A percentile compares a stretch with the other conserved stretches of the same genome.
These are phyloP conservation scores for Cavia porcellus DNA, from an alignment of 2,113 vertebrate genomes.

Conservation along the genomic window DNA sequence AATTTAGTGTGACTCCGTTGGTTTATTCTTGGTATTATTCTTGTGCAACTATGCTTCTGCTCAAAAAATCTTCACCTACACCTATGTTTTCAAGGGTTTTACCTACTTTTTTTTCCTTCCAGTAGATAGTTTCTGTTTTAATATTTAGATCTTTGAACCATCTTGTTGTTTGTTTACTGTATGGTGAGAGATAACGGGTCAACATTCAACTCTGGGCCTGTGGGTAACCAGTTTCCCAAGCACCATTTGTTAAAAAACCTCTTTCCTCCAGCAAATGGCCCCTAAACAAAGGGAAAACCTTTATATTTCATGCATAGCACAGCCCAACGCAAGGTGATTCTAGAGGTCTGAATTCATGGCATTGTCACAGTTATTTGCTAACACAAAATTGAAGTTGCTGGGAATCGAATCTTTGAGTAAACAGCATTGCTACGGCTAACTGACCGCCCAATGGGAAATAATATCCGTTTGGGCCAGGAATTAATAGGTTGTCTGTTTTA, in stretches of 20 bases:
- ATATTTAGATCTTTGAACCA: neutral
- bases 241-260: neutral
- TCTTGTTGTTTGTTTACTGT: neutral
- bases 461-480: neutral
- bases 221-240: neutral
- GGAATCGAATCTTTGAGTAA: neutral
- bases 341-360: neutral
- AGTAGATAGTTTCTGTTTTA: neutral
- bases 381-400: neutral
- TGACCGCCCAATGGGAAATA: neutral
- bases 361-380: neutral
- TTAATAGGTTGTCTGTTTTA: constrained; percentile 8
- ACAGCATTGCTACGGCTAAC: neutral
- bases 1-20: neutral
- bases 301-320: neutral
- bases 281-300: neutral
- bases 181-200: neutral
- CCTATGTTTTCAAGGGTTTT: neutral
- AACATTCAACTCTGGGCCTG: neutral
- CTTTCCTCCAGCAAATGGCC: neutral
- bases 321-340: neutral
- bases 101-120: neutral
- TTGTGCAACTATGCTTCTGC: neutral
- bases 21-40: neutral
- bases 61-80: neutral